These are phyloP conservation scores for Neoaliturus tenellus DNA, from an alignment of 2,888 invertebrate species.

Conservation along the genomic window DNA sequence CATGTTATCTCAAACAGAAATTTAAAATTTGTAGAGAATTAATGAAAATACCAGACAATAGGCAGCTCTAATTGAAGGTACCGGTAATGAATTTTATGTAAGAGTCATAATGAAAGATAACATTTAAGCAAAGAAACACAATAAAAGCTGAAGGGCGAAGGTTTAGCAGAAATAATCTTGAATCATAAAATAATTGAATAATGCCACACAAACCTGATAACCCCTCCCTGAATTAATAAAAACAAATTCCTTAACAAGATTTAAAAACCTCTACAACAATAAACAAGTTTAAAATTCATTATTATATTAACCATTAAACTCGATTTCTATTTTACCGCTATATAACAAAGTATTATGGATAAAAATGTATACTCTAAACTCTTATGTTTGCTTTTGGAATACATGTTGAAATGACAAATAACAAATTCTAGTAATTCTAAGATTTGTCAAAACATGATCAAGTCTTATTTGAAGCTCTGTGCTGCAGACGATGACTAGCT, in stretches of 20 bases:
- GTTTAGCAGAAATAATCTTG: no score
- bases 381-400: slow-evolving; percentile 44
- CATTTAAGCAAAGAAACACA: no score
- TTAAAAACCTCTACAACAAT: neutral
- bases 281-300: neutral
- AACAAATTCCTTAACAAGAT: neutral
- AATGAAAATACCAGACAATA: no score
- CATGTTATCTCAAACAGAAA: no score
- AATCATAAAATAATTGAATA: no score
- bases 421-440: slow-evolving; percentile 38
- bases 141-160: no score
- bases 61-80: no score
- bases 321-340: neutral
- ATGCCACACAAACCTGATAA: neutral
- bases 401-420: slow-evolving; percentile 14
- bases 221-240: neutral
- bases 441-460: slow-evolving; percentile 43
- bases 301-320: neutral
- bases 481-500: neutral
- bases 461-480: slow-evolving; percentile 53
- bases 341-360: neutral
- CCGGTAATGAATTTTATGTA: no score
- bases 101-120: no score
- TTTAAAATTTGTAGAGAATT: no score
- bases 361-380: slow-evolving; percentile 30